Evolutionary conservation across 2,113 vertebrate species (phyloP).

Genomic region (Ardeotis arabs): DNA sequence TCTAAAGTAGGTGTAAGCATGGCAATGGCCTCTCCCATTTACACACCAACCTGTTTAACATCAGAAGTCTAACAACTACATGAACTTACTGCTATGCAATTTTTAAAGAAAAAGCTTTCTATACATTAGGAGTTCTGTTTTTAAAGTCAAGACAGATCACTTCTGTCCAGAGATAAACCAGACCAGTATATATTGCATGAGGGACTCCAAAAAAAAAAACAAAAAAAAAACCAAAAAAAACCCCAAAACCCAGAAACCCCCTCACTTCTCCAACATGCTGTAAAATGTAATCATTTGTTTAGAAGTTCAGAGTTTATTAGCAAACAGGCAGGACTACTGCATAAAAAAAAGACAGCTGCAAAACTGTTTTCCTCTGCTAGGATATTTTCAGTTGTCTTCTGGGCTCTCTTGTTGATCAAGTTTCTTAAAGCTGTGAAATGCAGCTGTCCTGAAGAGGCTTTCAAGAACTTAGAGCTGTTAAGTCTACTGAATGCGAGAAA

Average conservation of each 20-base stretch:
- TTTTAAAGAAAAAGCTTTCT: not conserved
- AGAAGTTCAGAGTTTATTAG: not conserved
- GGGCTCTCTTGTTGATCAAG: not conserved
- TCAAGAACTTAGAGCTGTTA: not conserved
- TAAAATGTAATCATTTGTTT: not conserved
- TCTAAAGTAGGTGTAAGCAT: not conserved
- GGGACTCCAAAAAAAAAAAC: not conserved
- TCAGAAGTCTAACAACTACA: not conserved
- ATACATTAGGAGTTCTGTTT: not conserved
- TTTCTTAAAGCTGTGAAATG: not conserved
- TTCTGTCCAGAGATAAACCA: not conserved
- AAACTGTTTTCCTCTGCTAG: not conserved
- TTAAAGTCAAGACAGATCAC: not conserved
- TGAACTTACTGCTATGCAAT: not conserved
- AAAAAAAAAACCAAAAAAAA: not conserved
- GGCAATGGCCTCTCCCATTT: not conserved
- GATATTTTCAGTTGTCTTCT: not conserved
- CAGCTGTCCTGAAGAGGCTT: not conserved
- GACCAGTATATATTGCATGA: not conserved
- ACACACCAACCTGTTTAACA: not conserved
- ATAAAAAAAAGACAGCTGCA: not conserved
- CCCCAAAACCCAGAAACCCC: too few species aligned
- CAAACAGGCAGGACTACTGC: not conserved
- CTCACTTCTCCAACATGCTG: not conserved
- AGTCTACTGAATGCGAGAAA: not conserved